Base-by-base conservation (phyloP, 1,140 invertebrate genomes). In the Panagrolaimus sp. region DNA sequence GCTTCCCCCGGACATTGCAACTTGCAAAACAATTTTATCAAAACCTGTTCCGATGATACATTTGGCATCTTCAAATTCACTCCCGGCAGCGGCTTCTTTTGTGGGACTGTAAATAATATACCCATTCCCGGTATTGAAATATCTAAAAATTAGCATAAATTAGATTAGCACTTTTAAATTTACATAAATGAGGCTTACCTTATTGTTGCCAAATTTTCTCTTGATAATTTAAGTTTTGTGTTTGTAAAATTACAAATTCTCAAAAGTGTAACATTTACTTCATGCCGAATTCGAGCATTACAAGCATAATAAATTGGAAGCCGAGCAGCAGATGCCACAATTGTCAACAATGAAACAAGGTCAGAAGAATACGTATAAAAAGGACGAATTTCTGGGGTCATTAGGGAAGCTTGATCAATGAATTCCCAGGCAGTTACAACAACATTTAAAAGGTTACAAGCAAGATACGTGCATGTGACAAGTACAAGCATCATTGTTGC, bases 261-360 rank as follows among this genome's bases (percentile, higher is more conserved):
- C 65, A 72, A 43, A 62, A 76, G 26, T 26, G 66, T 21, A 45
- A 28, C 17, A 65, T 74, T 74, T 1, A 79, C 72, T 65, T 79
- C 79, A 38, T 65, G 24, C 14, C 78, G 68, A 44, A 79, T 78
- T 43, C 78, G 63, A 9, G 68, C 76, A 70, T 79, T 79, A 69
- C 78, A 79, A 1, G 66, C 69, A 43, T 77, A 78, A 66, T 79
- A 79, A 58, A 79, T 79, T 15, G 78, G 78, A 6, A 79, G 72
- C 43, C 78, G 62, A 21, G 67, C 68, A 24, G 71, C 74, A 43
- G 77, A 67, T 12, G 69, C 65, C 2, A 77, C 46, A 10, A 80
- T 74, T 0, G 78, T 80, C 3, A 80, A 64, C 15, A 80, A 44
- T n/a, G 79, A 82, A 24, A 80, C 75, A 24, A 80, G 47, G 65